Evolutionary conservation across 2,113 vertebrate genomes (phyloP).

Genomic region (Sisor rabdophorus): DNA sequence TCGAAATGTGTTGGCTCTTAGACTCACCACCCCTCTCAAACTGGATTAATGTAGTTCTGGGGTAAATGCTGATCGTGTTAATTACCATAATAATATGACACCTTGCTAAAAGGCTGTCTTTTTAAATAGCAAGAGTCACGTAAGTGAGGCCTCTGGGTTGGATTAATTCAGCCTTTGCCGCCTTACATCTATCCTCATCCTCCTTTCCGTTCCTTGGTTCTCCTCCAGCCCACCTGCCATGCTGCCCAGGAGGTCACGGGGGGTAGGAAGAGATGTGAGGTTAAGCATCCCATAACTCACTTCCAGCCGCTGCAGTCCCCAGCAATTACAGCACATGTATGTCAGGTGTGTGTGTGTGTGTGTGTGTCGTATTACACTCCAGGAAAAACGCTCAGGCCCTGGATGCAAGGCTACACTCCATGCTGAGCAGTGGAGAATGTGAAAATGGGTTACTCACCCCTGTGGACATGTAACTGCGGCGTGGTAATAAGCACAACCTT

Average conservation of each 20-base stretch:
- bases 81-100: conserved; percentile 75
- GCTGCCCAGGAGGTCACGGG: conserved; percentile 46
- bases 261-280: conserved; percentile 43
- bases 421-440: conserved; percentile 10
- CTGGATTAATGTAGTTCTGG: conserved; percentile 67
- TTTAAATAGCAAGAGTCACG: conserved; percentile 64
- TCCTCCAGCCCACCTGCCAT: conserved; percentile 52
- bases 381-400: neutral
- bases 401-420: conserved; percentile 4
- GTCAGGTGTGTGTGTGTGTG: conserved; percentile 24
- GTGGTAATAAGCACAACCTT: conserved; percentile 15
- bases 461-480: conserved; percentile 17
- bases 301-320: conserved; percentile 50
- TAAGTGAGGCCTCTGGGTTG: conserved; percentile 42
- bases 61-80: conserved; percentile 71
- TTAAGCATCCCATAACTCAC: conserved; percentile 60
- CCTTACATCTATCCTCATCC: conserved; percentile 1
- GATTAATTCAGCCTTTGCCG: neutral
- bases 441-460: conserved; percentile 28
- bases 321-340: conserved; percentile 53
- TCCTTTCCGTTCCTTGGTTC: conserved; percentile 27
- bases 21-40: conserved; percentile 42
- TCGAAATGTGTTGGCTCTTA: conserved; percentile 24
- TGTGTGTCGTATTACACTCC: conserved; percentile 10
- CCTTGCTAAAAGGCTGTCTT: conserved; percentile 71